Evolutionary conservation across 2,797 vertebrate genomes (phyloP), one percentile per base, ranked within the genome.

Genomic region (Eulemur coronatus): DNA sequence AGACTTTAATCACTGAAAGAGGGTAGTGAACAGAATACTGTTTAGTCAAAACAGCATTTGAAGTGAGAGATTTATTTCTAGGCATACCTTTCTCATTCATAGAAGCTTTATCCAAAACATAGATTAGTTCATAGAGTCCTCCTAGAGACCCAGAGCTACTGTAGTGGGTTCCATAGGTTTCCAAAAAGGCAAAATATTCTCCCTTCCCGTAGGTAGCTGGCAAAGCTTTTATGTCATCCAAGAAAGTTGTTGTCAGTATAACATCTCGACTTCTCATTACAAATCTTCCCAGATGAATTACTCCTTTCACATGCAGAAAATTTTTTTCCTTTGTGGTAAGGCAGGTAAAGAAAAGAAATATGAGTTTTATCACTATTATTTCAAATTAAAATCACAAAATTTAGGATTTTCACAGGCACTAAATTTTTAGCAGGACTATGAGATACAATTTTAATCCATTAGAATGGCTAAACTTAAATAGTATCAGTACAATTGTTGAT

Each of bases 141-240:
- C 99, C 99, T 4, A 99, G 93, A 90, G 92, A 98, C 85, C 99
- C 99, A 61, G 99, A 99, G 82, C 78, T 98, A 0, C 99, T 99
- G 96, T 99, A 99, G 97, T 99, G 99, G 20, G 99, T 99, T 95
- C 99, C 99, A 61, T 99, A 99, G 80, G 98, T 99, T 98, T 99
- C 99, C 90, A 99, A 94, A 98, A 99, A 99, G 96, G 98, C 98
- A 97, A 99, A 99, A 98, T 99, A 99, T 97, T 99, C 98, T 0
- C 99, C 99, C 94, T 99, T 99, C 82, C 99, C 99, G 41, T 99
- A 99, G 81, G 97, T 48, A 76, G 97, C 4, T 79, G 99, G 99
- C 76, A 99, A 98, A 91, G 91, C 84, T 38, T 98, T 98, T 86
- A 99, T 65, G 8, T 99, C 99, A 8, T 98, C 89, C 65, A 99